Evolutionary conservation across 2,888 invertebrate species (phyloP).

Genomic region (Miltochrista miniata): DNA sequence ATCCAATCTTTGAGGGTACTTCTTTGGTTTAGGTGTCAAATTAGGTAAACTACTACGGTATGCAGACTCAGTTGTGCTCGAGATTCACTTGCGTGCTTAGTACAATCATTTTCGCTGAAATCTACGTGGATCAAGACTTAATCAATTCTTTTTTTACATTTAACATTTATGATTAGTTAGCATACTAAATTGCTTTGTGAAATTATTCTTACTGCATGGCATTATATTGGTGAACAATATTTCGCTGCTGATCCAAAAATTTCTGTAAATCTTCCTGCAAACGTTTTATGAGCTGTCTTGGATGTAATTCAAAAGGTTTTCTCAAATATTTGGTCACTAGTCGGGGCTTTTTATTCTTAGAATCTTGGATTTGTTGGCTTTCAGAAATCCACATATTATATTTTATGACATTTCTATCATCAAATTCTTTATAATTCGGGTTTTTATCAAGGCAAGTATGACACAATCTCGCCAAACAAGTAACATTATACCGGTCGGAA

Average conservation of each 20-base stretch:
- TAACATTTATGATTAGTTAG: too few relatives aligned
- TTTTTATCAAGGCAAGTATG: neutral
- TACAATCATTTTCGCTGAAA: slow-evolving; percentile 15
- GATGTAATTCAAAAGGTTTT: neutral
- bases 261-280: neutral
- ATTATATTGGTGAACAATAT: slow-evolving; percentile 1
- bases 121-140: slow-evolving; percentile 13
- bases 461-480: neutral
- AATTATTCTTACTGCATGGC: neutral
- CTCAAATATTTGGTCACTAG: slow-evolving; percentile 1
- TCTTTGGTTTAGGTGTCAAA: too few relatives aligned
- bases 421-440: neutral
- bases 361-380: neutral
- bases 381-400: neutral
- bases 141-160: neutral
- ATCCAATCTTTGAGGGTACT: too few relatives aligned
- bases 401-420: neutral
- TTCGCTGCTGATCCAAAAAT: neutral
- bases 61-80: too few relatives aligned
- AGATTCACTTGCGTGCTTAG: slow-evolving; percentile 30
- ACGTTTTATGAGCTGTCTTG: neutral
- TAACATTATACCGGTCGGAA: neutral
- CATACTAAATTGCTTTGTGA: too few relatives aligned
- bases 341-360: slow-evolving; percentile 4
- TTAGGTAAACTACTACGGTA: too few relatives aligned